Conservation (phyloP, 2,113 vertebrate species). For the Colinus virginianus region DNA sequence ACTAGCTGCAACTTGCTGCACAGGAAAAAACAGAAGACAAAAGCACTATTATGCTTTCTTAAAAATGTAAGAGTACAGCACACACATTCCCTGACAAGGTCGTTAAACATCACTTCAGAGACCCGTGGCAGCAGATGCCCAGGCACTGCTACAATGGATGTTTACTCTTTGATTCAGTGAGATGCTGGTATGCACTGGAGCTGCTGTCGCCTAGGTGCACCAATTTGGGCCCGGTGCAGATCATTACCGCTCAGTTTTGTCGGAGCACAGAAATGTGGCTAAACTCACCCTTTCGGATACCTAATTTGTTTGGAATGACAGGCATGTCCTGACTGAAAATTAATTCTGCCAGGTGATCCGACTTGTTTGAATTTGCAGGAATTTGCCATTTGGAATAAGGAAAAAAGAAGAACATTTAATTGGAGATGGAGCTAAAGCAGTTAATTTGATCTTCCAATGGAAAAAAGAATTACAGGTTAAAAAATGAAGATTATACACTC, state of each 20-base stretch:
- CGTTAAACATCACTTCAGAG: conserved; percentile 54
- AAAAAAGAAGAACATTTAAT: conserved; percentile 69
- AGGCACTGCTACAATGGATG: conserved; percentile 1
- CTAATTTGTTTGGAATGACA: conserved; percentile 79
- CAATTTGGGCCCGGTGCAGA: fast-evolving
- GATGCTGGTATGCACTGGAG: conserved; percentile 47
- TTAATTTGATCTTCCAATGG: conserved; percentile 65
- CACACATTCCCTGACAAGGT: conserved; percentile 66
- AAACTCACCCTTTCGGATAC: conserved; percentile 66
- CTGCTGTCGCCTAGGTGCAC: conserved; percentile 22
- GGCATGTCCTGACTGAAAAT: conserved; percentile 76
- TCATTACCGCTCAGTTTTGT: conserved; percentile 15
- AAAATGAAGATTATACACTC: conserved; percentile 51
- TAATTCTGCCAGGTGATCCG: conserved; percentile 70
- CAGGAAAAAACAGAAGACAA: conserved; percentile 72
- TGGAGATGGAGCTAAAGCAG: conserved; percentile 52
- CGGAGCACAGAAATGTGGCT: conserved; percentile 24
- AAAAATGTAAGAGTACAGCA: conserved; percentile 47
- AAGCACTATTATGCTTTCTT: conserved; percentile 69
- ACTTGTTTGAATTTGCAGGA: conserved; percentile 78
- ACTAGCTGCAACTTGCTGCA: conserved; percentile 68
- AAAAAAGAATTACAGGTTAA: conserved; percentile 62
- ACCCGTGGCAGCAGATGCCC: not conserved
- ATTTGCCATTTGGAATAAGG: conserved; percentile 68
- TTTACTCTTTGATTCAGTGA: conserved; percentile 60